Conservation (phyloP, 2,888 invertebrate species). For the Trissolcus japonicus region DNA sequence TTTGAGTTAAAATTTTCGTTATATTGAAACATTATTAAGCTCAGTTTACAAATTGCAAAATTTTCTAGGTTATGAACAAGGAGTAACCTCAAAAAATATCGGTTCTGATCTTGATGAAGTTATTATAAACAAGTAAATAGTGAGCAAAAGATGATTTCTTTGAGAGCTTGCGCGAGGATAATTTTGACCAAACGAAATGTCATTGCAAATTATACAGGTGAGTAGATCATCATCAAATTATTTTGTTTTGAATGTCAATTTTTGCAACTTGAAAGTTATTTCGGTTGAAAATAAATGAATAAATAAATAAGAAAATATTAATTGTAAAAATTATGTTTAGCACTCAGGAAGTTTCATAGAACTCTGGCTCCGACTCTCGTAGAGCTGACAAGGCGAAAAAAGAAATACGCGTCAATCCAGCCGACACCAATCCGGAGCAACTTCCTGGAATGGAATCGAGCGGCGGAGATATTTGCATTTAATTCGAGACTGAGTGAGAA, state of each 20-base stretch:
- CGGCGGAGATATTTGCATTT: conserved; percentile 92
- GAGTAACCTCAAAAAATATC: background rate
- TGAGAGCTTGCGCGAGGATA: conserved; percentile 6
- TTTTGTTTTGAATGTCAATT: background rate
- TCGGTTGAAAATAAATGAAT: background rate
- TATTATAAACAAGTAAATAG: background rate
- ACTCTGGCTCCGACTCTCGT: conserved; percentile 84
- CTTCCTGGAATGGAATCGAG: conserved; percentile 91
- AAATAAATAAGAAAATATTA: background rate
- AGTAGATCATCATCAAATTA: conserved; percentile 4
- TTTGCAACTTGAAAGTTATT: background rate
- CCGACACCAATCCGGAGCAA: conserved; percentile 78
- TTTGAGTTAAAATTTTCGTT: too few relatives aligned
- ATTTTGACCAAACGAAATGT: conserved; percentile 16
- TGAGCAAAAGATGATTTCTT: conserved; percentile 18
- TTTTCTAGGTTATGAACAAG: background rate
- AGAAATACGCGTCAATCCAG: conserved; percentile 50
- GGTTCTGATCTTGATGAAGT: background rate
- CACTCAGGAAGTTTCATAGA: conserved; percentile 77
- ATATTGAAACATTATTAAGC: background rate
- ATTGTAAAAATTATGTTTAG: conserved; percentile 58
- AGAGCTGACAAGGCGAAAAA: conserved; percentile 81
- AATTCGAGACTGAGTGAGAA: conserved; percentile 89
- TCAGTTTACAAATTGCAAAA: background rate
- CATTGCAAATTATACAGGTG: conserved; percentile 26